Percentiles rank a stretch among this genome's conserved stretches.
Evolutionary conservation across 1,140 invertebrate species (phyloP).

Genomic region (Lepidotrigona ventralis): DNA sequence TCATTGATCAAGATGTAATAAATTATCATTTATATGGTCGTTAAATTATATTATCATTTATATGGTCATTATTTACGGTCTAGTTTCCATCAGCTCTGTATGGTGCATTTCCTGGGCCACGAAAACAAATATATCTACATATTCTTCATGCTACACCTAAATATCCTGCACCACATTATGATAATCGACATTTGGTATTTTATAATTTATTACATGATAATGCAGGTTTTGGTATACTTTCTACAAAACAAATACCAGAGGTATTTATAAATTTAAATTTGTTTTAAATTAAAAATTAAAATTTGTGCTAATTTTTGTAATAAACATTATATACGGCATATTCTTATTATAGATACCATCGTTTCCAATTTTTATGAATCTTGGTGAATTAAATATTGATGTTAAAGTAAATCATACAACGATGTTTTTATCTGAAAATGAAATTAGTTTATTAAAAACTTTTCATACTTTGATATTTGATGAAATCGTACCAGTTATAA

Average conservation of each 20-base stretch:
- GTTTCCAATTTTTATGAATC: slow-evolving; percentile 93
- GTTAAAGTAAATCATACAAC: slow-evolving; percentile 80
- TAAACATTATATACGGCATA: neutral
- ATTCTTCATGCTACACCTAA: slow-evolving; percentile 82
- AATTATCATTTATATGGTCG: neutral
- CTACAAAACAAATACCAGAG: slow-evolving; percentile 81
- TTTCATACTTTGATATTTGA: slow-evolving; percentile 84
- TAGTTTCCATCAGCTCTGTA: slow-evolving; percentile 79
- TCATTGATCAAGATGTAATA: neutral
- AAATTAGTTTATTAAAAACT: slow-evolving; percentile 82
- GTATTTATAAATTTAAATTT: slow-evolving; percentile 65
- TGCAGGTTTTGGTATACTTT: slow-evolving; percentile 82
- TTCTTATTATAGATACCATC: slow-evolving; percentile 81
- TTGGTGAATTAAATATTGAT: slow-evolving; percentile 88
- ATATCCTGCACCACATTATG: slow-evolving; percentile 63
- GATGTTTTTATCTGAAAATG: slow-evolving; percentile 79
- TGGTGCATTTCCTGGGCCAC: slow-evolving; percentile 73
- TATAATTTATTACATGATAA: slow-evolving; percentile 67
- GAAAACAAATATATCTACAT: slow-evolving; percentile 81
- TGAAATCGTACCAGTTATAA: slow-evolving; percentile 88
- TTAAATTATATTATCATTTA: slow-evolving; percentile 3
- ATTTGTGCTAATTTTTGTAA: neutral
- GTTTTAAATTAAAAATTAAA: slow-evolving; percentile 3
- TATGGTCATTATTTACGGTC: slow-evolving; percentile 28
- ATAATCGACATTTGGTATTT: slow-evolving; percentile 71